Conservation (phyloP, 2,797 vertebrate genomes). For the Oreonectes daqikongensis region DNA sequence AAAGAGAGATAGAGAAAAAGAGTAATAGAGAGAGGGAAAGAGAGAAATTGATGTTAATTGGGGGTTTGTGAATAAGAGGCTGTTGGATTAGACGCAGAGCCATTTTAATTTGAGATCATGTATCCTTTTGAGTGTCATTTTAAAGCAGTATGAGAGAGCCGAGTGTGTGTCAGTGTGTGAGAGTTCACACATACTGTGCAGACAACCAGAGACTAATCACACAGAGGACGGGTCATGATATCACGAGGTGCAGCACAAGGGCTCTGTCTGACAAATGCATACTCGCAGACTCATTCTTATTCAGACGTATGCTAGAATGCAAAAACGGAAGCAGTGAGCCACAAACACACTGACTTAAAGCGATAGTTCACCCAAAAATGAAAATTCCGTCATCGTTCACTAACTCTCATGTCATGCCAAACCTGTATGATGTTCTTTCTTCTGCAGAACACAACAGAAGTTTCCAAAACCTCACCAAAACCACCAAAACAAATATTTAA, state of each 20-base stretch:
- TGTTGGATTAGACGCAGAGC: constrained; percentile 55
- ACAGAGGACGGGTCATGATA: not conserved
- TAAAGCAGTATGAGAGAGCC: constrained; percentile 35
- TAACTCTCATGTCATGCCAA: no score
- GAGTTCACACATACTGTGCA: constrained; percentile 25
- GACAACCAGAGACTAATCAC: constrained; percentile 22
- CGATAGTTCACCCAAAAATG: no score
- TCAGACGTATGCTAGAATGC: not conserved
- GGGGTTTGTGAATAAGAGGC: constrained; percentile 53
- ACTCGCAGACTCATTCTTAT: not conserved
- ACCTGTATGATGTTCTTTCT: no score
- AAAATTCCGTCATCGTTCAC: no score
- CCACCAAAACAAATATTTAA: no score
- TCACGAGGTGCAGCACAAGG: not conserved
- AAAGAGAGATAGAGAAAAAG: constrained; percentile 25
- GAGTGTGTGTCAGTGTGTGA: not conserved
- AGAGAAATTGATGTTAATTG: constrained; percentile 59
- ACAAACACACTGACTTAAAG: not conserved
- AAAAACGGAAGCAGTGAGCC: not conserved
- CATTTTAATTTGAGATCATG: constrained; percentile 55
- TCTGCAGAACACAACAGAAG: no score
- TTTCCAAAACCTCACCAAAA: no score
- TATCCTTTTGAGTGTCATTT: constrained; percentile 55
- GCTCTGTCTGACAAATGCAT: not conserved
- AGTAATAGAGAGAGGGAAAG: constrained; percentile 8